A percentile compares a stretch with the other conserved stretches of the same genome.
Conservation (phyloP, 2,113 vertebrate genomes). For the Stigmatopora nigra region DNA sequence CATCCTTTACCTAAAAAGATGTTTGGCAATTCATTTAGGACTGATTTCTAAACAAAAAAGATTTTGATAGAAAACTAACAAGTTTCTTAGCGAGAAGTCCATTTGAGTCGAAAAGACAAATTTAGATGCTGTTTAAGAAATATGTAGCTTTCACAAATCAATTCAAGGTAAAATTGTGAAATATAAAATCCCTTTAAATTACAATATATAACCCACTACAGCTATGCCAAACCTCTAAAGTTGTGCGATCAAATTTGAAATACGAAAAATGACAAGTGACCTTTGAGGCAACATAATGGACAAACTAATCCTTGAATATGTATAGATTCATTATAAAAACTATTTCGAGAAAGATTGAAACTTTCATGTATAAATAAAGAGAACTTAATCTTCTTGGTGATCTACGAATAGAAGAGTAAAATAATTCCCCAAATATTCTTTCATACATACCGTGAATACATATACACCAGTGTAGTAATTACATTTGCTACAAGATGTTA, state of each 20-base stretch:
- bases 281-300: slow-evolving; percentile 1
- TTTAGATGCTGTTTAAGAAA: too few species aligned
- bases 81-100: too few species aligned
- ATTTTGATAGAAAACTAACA: too few species aligned
- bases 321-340: background rate
- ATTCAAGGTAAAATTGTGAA: too few species aligned
- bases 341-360: slow-evolving; percentile 3
- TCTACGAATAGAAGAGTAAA: too few species aligned
- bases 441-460: slow-evolving; percentile 49
- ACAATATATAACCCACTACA: background rate
- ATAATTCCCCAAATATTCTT: slow-evolving; percentile 11
- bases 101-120: too few species aligned
- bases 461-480: slow-evolving; percentile 29
- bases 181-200: too few species aligned
- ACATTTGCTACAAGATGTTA: slow-evolving; percentile 29
- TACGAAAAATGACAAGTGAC: background rate
- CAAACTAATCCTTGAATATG: background rate
- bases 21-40: too few species aligned
- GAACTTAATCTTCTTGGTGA: background rate
- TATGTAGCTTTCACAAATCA: too few species aligned
- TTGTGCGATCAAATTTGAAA: background rate
- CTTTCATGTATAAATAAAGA: slow-evolving; percentile 18
- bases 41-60: too few species aligned
- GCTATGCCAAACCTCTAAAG: background rate
- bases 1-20: too few species aligned